These are phyloP conservation scores for Pholis gunnellus DNA, from an alignment of 2,113 vertebrate species.

Conservation along the genomic window DNA sequence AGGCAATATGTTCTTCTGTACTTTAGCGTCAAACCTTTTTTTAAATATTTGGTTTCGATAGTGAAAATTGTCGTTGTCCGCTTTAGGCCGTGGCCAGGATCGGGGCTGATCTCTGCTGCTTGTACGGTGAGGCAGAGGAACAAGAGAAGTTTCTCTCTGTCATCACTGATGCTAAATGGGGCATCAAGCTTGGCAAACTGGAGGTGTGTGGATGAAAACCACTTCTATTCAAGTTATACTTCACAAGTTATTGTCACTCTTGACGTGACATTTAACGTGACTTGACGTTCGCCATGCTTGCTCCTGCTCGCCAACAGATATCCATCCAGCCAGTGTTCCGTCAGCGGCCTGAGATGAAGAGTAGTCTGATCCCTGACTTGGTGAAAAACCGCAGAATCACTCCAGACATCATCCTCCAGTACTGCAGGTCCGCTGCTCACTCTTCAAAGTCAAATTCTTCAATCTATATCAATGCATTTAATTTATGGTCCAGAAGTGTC, in stretches of 20 bases:
- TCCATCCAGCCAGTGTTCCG: slow-evolving; percentile 95
- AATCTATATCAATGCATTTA: background rate
- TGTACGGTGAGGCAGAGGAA: slow-evolving; percentile 83
- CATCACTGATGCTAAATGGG: slow-evolving; percentile 92
- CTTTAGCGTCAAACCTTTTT: background rate
- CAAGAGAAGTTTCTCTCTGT: slow-evolving; percentile 87
- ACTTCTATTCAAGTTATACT: background rate
- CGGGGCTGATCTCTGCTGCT: slow-evolving; percentile 87
- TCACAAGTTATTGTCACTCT: background rate
- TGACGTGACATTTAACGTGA: background rate
- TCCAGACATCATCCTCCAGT: slow-evolving; percentile 88
- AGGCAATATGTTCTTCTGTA: slow-evolving; percentile 28
- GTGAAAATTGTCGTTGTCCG: background rate
- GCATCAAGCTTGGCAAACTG: slow-evolving; percentile 88
- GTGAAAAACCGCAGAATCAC: slow-evolving; percentile 89
- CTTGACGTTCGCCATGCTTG: background rate
- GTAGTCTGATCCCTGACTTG: slow-evolving; percentile 87
- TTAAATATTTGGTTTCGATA: background rate
- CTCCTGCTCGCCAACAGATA: slow-evolving; percentile 84
- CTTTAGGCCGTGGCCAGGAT: slow-evolving; percentile 90
- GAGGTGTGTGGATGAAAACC: slow-evolving; percentile 80
- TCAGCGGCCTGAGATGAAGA: slow-evolving; percentile 88
- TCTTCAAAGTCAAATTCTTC: background rate
- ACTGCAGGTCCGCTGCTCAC: slow-evolving; percentile 88
- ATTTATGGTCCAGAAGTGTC: background rate